Evolutionary conservation across 1,140 invertebrate genomes (phyloP), one percentile per base, ranked within the genome.

Genomic region (Maconellicoccus hirsutus): DNA sequence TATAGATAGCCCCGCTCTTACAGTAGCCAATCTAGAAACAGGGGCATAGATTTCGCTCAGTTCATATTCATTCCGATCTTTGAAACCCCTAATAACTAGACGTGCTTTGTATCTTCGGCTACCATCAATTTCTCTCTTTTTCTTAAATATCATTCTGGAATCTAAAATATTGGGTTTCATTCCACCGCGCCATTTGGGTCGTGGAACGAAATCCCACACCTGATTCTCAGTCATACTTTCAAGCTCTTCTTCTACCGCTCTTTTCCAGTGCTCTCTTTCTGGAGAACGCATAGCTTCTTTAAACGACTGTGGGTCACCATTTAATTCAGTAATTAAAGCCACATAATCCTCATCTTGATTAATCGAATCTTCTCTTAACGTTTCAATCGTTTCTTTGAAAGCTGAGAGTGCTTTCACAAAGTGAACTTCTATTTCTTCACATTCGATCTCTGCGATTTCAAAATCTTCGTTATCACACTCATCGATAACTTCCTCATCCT

Each of bases 1-100:
- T 61, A 76, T 74, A 59, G 81, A 59, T 2, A 75, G n/a, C n/a
- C n/a, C 73, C 70, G 83, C 72, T 29, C 83, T 73, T 4, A 78
- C 61, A 33, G 3, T 33, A 6, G 12, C 29, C 29, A 33, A 33
- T 16, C 42, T 14, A 3, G 42, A 52, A 14, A 52, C 42, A 23
- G 61, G 61, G 16, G 61, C 61, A 66, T 66, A 66, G 21, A 26
- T 66, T 16, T 66, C 61, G 8, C 25, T 14, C 22, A 66, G 21
- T 3, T 23, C 61, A 25, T 66, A 66, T 23, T 66, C 21, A 2
- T 23, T 66, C 25, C 25, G 10, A 19, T 66, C 61, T 16, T 25
- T 22, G 21, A 10, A 66, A 6, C 61, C 61, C 25, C 61, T 66
- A 6, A 66, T 66, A 1, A 66, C 61, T 25, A 66, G 19, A 23